Evolutionary conservation across 1,140 invertebrate genomes (phyloP).

Genomic region (Micrasema minimum): DNA sequence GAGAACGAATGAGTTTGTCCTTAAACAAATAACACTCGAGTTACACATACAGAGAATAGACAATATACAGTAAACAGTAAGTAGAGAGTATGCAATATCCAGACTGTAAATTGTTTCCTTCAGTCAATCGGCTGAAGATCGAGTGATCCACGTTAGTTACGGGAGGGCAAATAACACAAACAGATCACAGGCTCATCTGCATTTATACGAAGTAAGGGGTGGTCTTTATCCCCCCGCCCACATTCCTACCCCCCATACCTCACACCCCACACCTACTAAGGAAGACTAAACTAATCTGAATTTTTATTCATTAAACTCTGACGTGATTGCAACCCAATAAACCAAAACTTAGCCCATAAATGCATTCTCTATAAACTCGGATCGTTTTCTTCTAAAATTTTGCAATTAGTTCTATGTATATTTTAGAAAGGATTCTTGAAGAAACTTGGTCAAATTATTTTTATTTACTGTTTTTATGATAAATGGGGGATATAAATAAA

Average conservation of each 20-base stretch:
- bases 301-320: neutral
- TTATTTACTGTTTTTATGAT: too few species aligned
- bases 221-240: slow-evolving; percentile 15
- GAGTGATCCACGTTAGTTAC: slow-evolving; percentile 23
- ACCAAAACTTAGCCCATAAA: neutral
- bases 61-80: neutral
- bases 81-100: slow-evolving; percentile 19
- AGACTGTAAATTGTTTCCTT: slow-evolving; percentile 25
- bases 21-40: slow-evolving; percentile 14
- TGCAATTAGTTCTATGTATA: too few species aligned
- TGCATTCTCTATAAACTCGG: too few species aligned
- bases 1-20: slow-evolving; percentile 11
- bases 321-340: neutral
- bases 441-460: too few species aligned
- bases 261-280: too few species aligned
- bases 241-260: slow-evolving; percentile 22
- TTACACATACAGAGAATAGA: neutral
- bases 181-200: slow-evolving; percentile 57
- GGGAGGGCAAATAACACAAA: slow-evolving; percentile 49
- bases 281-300: too few species aligned
- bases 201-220: slow-evolving; percentile 57
- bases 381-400: too few species aligned
- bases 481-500: too few species aligned
- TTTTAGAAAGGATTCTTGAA: too few species aligned
- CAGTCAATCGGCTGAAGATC: slow-evolving; percentile 21